Evolutionary conservation across 2,113 vertebrate species (phyloP).

Genomic region (Nymphicus hollandicus): DNA sequence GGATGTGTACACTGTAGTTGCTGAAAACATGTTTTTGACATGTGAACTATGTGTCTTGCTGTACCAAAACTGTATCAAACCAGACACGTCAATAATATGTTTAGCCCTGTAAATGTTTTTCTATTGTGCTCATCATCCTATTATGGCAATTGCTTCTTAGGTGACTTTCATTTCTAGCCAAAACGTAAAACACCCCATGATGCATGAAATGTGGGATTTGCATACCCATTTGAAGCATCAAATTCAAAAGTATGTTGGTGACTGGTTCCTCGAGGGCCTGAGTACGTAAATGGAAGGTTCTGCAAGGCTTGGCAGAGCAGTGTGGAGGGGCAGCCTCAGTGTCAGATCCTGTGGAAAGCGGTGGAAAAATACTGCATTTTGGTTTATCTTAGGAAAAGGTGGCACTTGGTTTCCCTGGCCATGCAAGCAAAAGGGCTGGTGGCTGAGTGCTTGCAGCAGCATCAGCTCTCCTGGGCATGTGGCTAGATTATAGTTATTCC

Average conservation of each 20-base stretch:
- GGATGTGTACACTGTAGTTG: neutral
- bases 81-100: neutral
- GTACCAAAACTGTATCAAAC: neutral
- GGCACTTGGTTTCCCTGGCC: neutral
- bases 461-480: neutral
- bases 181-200: slow-evolving; percentile 29
- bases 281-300: neutral
- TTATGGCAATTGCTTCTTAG: slow-evolving; percentile 31
- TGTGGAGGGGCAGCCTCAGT: fast-evolving
- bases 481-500: neutral
- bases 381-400: neutral
- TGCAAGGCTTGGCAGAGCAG: neutral
- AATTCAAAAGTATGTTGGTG: neutral
- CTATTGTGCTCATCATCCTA: slow-evolving; percentile 29
- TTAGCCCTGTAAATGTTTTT: neutral
- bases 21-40: neutral
- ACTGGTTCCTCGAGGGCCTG: neutral
- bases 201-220: slow-evolving; percentile 65
- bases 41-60: neutral
- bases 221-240: slow-evolving; percentile 20
- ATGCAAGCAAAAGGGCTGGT: neutral
- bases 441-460: neutral
- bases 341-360: neutral
- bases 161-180: slow-evolving; percentile 62
- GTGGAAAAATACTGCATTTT: neutral